Base-by-base conservation (phyloP, 2,797 vertebrate species). In the Jordanella pulchra region DNA sequence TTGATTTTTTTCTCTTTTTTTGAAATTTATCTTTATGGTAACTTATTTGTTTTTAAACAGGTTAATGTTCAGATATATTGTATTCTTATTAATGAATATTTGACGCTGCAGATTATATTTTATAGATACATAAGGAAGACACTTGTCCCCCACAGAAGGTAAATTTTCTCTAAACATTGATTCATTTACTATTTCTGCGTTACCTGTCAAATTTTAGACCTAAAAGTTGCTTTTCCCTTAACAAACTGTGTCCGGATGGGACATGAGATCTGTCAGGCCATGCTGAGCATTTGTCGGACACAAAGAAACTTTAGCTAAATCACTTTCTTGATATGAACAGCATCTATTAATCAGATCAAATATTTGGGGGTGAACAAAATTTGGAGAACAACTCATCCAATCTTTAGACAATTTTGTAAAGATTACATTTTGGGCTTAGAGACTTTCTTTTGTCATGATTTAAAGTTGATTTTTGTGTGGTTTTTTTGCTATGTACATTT, bases 11-110 rank as follows among this genome's bases (percentile, higher is more conserved):
- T 71, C 69, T 89, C 65, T 87, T 64, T 67, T 47, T 48, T 45
- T 81, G 70, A 72, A 72, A 69, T 71, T 28, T 60, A 39, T 67
- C 44, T 17, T 78, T 71, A 65, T 80, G 73, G 5, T 39, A 39
- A 39, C 35, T 39, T 39, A 39, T 39, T 39, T 39, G 4, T 39
- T 7, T 39, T 39, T 4, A 39, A 39, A 39, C 35, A 39, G 65
- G 47, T 21, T 78, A 70, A 65, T 80, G 71, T 54, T 64, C 61
- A n/a, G 4, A 12, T 10, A 12, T 10, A 72, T 44, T 82, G 75
- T 73, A 77, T 73, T 72, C 66, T 76, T 79, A 86, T 80, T 79
- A 77, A 63, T 78, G n/a, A 63, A 78, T 15, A 69, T 82, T 83
- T 51, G 55, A 76, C 42, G 75, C 76, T 86, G 85, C 81, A 83